These are phyloP conservation scores for Lasiommata megera DNA, from an alignment of 2,888 invertebrate species.

Conservation along the genomic window DNA sequence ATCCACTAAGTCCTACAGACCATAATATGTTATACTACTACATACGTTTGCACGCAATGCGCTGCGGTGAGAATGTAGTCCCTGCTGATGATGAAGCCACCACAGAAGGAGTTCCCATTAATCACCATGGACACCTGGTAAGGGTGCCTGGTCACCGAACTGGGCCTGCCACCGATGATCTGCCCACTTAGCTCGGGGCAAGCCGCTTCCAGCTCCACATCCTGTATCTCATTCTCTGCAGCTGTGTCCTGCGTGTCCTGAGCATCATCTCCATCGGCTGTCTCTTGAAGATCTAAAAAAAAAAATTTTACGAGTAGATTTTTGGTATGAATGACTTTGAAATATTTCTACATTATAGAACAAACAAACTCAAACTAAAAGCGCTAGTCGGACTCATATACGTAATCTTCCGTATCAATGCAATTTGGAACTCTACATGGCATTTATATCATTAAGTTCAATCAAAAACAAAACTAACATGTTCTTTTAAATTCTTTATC, in stretches of 20 bases:
- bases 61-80: slow-evolving; percentile 71
- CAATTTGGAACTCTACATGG: no score
- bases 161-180: slow-evolving; percentile 69
- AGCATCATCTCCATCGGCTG: slow-evolving; percentile 46
- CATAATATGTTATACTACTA: slow-evolving; percentile 15
- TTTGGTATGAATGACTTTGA: not conserved
- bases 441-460: no score
- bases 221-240: slow-evolving; percentile 47
- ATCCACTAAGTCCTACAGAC: no score
- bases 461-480: no score
- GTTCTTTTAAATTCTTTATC: no score
- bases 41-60: slow-evolving; percentile 75
- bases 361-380: no score
- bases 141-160: slow-evolving; percentile 65
- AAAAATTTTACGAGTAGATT: not conserved
- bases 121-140: slow-evolving; percentile 68
- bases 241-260: slow-evolving; percentile 38
- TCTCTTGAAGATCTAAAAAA: slow-evolving; percentile 61
- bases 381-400: no score
- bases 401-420: no score
- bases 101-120: slow-evolving; percentile 73
- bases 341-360: no score
- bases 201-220: slow-evolving; percentile 54
- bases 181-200: slow-evolving; percentile 72
- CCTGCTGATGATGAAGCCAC: slow-evolving; percentile 69